Conservation (phyloP, 2,113 vertebrate species). For the Lontra canadensis region DNA sequence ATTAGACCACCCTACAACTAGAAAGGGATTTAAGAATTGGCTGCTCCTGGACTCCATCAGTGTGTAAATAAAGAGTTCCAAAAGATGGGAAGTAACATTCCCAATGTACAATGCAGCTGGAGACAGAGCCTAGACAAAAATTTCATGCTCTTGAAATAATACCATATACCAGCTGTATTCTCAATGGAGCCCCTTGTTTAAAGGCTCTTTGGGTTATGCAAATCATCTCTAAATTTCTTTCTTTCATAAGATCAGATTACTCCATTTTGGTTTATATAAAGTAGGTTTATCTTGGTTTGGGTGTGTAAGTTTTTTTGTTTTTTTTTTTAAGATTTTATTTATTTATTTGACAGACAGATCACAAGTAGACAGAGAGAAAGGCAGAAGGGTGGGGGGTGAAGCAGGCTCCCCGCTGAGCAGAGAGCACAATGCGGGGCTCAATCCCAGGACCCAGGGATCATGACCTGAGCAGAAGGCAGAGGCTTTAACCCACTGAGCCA, state of each 20-base stretch:
- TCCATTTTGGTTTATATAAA: not conserved
- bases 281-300: not conserved
- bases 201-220: not conserved
- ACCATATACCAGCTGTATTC: not conserved
- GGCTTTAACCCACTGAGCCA: no score
- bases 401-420: no score
- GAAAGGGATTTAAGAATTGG: not conserved
- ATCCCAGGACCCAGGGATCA: no score
- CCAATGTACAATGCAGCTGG: not conserved
- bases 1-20: not conserved
- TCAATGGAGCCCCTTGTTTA: not conserved
- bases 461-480: no score
- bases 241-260: not conserved
- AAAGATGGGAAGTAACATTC: not conserved
- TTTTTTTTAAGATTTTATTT: no score
- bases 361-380: no score
- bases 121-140: not conserved
- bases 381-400: no score
- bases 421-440: no score
- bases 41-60: not conserved
- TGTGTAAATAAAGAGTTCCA: not conserved
- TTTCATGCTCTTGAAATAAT: not conserved
- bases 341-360: no score
- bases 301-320: not conserved
- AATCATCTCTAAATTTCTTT: not conserved